Conservation (phyloP, 2,113 vertebrate genomes). For the Uria lomvia region DNA sequence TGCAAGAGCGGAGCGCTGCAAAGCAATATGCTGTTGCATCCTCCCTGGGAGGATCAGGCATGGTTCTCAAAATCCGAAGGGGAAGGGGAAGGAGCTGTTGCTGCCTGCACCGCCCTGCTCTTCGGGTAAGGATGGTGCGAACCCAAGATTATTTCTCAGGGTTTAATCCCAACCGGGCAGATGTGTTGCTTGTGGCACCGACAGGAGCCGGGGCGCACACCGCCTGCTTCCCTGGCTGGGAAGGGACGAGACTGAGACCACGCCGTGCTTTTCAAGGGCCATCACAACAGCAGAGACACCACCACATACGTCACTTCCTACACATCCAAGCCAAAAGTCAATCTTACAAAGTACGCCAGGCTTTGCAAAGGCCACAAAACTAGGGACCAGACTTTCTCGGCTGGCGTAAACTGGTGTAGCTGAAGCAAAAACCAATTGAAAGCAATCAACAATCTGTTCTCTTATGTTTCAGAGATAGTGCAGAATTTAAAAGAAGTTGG, state of each 20-base stretch:
- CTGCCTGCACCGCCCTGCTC: neutral
- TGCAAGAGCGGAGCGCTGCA: neutral
- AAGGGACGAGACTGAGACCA: neutral
- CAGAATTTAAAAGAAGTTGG: neutral
- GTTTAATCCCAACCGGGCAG: neutral
- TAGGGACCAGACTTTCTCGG: neutral
- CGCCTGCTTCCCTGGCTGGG: no score
- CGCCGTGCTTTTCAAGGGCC: fast-evolving
- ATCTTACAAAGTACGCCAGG: fast-evolving
- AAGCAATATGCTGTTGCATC: fast-evolving
- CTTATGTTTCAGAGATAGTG: neutral
- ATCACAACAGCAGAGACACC: neutral
- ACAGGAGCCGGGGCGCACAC: fast-evolving
- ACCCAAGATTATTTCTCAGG: neutral
- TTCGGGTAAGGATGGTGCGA: neutral
- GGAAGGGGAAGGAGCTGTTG: neutral
- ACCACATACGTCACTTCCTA: fast-evolving
- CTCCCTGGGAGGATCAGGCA: no score
- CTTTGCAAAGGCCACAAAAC: neutral
- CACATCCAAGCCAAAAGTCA: neutral
- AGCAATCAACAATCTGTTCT: neutral
- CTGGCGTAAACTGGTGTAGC: fast-evolving
- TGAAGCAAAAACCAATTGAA: neutral
- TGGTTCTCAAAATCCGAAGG: fast-evolving
- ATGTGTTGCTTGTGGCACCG: fast-evolving